Conservation (phyloP, 2,797 vertebrate species). For the Chloroceryle inda region DNA sequence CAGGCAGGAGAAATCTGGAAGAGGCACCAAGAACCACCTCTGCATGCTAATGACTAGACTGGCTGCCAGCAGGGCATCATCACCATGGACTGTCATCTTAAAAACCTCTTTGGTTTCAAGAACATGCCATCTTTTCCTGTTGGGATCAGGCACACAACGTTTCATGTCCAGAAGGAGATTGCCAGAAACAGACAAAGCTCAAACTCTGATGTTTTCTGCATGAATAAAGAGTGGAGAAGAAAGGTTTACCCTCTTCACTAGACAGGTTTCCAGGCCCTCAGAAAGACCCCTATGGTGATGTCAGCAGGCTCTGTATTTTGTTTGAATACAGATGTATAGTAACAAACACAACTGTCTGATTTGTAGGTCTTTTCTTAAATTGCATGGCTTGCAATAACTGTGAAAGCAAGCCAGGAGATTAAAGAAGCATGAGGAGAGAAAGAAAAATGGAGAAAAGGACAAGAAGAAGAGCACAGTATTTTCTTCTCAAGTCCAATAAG, state of each 20-base stretch:
- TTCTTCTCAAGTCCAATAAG: not conserved
- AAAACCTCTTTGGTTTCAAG: not conserved
- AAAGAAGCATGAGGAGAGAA: not conserved
- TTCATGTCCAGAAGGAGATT: not conserved
- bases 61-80: not conserved
- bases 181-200: not conserved
- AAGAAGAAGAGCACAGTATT: not conserved
- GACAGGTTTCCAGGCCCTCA: not conserved
- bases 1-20: not conserved
- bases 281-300: not conserved
- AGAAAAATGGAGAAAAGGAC: constrained; percentile 2
- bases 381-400: not conserved
- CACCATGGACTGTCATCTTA: not conserved
- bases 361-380: not conserved
- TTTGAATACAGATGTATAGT: not conserved
- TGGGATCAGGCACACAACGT: not conserved
- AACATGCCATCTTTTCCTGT: not conserved
- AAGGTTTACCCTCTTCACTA: not conserved
- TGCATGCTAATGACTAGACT: not conserved
- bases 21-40: not conserved
- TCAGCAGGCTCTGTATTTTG: not conserved
- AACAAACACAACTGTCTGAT: not conserved
- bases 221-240: not conserved
- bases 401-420: not conserved
- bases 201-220: not conserved